These are phyloP conservation scores for Dorcus hopei DNA, from an alignment of 2,888 invertebrate genomes.

Conservation along the genomic window DNA sequence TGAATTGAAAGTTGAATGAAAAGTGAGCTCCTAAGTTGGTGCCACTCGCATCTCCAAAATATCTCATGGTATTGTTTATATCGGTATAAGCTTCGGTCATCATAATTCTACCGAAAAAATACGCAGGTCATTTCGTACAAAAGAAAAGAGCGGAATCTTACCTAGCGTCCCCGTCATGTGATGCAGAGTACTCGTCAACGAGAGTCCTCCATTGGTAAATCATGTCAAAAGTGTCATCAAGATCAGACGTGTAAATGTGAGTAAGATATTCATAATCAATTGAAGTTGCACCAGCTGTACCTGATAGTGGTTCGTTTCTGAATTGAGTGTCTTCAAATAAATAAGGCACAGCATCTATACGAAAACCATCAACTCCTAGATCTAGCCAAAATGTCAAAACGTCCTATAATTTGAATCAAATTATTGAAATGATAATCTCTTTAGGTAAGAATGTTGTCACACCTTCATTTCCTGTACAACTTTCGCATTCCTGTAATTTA, in stretches of 20 bases:
- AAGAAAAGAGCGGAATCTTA: constrained; percentile 15
- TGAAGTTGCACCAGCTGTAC: constrained; percentile 6
- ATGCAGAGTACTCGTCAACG: constrained; percentile 55
- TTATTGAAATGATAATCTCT: not conserved
- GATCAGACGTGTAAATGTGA: constrained; percentile 62
- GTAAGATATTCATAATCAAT: constrained; percentile 54
- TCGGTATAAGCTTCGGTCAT: constrained; percentile 74
- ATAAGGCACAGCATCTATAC: constrained; percentile 70
- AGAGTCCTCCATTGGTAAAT: constrained; percentile 64
- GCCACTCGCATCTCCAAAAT: constrained; percentile 54
- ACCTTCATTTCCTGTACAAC: constrained; percentile 67
- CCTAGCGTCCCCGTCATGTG: constrained; percentile 45
- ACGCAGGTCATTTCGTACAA: not conserved
- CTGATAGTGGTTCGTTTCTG: constrained; percentile 46
- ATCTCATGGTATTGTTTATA: constrained; percentile 59
- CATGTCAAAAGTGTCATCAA: constrained; percentile 60
- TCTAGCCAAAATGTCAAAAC: constrained; percentile 76
- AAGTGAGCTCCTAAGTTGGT: constrained; percentile 61
- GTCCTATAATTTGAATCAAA: constrained; percentile 46
- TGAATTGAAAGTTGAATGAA: constrained; percentile 75
- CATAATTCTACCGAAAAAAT: constrained; percentile 54
- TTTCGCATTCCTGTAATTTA: constrained; percentile 71
- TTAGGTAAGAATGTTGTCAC: not conserved
- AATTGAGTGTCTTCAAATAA: constrained; percentile 43
- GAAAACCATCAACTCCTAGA: constrained; percentile 82